Evolutionary conservation across 2,888 invertebrate species (phyloP).

Genomic region (Frankliniella fusca): DNA sequence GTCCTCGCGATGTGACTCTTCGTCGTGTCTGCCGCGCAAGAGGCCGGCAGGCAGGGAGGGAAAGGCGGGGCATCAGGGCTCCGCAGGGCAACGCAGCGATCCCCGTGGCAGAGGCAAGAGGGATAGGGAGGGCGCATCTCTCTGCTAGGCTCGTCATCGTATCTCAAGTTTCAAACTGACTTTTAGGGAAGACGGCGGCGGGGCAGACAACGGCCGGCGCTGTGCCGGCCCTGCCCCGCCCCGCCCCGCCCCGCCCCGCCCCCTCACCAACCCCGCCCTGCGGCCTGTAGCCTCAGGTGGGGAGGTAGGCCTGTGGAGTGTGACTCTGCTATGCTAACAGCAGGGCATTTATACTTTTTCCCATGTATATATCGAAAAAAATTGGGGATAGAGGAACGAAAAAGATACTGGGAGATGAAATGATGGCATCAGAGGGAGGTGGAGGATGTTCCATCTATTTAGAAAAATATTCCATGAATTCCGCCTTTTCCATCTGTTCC

Average conservation of each 20-base stretch:
- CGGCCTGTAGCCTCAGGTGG: background rate
- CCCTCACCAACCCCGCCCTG: too few relatives aligned
- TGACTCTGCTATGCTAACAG: too few relatives aligned
- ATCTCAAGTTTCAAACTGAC: constrained; percentile 26
- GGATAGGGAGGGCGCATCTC: background rate
- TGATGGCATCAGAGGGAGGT: too few relatives aligned
- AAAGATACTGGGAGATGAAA: too few relatives aligned
- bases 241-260: too few relatives aligned
- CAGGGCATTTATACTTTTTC: background rate
- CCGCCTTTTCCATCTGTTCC: too few relatives aligned
- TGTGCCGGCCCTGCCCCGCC: too few relatives aligned
- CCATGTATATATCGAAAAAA: background rate
- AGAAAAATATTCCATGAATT: too few relatives aligned
- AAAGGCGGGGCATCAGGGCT: background rate
- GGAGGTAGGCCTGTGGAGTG: background rate
- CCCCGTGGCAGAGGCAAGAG: background rate
- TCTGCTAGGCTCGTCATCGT: background rate
- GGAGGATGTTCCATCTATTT: too few relatives aligned
- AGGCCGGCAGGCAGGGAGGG: background rate
- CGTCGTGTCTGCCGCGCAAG: background rate
- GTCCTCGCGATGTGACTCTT: too few relatives aligned
- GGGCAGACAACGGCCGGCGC: background rate
- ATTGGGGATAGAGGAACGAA: too few relatives aligned
- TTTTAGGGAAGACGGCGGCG: background rate
- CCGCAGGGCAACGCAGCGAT: background rate